A percentile compares a stretch with the other conserved stretches of the same genome.
These are phyloP conservation scores for Harpalus rufipes DNA, from an alignment of 2,888 invertebrate species.

Conservation along the genomic window DNA sequence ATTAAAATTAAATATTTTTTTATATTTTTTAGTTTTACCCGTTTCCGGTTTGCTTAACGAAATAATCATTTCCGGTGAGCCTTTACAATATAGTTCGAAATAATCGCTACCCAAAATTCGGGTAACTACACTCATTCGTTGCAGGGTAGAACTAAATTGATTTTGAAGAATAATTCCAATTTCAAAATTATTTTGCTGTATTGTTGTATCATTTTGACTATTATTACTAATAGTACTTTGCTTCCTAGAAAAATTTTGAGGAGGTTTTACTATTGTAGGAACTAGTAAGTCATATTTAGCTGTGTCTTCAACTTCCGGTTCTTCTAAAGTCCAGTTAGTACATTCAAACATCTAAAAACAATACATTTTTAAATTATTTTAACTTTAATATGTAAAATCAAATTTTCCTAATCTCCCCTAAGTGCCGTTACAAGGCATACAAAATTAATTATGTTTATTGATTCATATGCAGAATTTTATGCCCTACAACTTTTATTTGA, in stretches of 20 bases:
- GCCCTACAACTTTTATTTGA: no score
- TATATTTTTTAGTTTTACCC: constrained; percentile 68
- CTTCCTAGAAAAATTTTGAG: constrained; percentile 60
- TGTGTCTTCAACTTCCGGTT: constrained; percentile 88
- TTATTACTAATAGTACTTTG: constrained; percentile 64
- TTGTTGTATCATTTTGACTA: constrained; percentile 14
- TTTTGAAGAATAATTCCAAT: constrained; percentile 86
- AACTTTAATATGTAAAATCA: no score
- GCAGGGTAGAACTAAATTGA: constrained; percentile 90
- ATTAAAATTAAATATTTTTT: constrained; percentile 9
- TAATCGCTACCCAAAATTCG: constrained; percentile 85
- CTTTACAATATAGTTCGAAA: constrained; percentile 92
- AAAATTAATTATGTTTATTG: no score
- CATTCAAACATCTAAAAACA: constrained; percentile 92
- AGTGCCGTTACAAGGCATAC: no score
- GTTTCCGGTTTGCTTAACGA: constrained; percentile 86
- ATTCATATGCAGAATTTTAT: no score
- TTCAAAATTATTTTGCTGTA: constrained; percentile 73
- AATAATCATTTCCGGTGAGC: constrained; percentile 94
- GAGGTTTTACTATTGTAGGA: constrained; percentile 88
- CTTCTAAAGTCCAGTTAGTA: constrained; percentile 92
- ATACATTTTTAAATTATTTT: no score
- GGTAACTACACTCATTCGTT: constrained; percentile 93
- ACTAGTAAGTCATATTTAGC: constrained; percentile 90
- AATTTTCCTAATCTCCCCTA: no score